A percentile compares a stretch with the other conserved stretches of the same genome.
Conservation (phyloP, 2,888 invertebrate species). For the Pheosia gnoma region DNA sequence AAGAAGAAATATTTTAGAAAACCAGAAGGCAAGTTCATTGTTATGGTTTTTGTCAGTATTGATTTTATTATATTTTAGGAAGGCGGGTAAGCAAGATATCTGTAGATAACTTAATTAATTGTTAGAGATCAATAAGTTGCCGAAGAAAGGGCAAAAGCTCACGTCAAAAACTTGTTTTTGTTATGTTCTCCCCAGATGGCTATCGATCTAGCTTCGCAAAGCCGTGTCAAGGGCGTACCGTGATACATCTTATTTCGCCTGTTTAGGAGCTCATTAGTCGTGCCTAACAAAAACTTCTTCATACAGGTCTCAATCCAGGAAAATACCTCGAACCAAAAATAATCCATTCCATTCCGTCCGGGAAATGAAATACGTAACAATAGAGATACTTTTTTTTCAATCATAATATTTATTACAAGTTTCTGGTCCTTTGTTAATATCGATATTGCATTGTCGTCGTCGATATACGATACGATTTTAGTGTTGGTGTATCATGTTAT, state of each 20-base stretch:
- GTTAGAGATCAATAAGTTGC: neutral
- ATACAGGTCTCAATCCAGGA: constrained; percentile 29
- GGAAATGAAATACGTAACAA: constrained; percentile 36
- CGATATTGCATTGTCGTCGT: constrained; percentile 44
- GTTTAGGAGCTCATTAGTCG: constrained; percentile 53
- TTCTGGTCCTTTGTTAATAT: constrained; percentile 31
- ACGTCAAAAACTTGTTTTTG: constrained; percentile 9
- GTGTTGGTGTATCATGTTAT: neutral
- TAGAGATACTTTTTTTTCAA: constrained; percentile 24
- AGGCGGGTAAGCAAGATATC: neutral
- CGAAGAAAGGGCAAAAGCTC: neutral
- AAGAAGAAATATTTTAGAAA: too few species aligned
- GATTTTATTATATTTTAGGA: too few species aligned
- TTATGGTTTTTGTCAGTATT: too few species aligned
- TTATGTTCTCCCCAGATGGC: constrained; percentile 10
- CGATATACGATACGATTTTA: neutral
- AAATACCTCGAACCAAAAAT: constrained; percentile 39
- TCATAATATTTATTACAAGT: constrained; percentile 34
- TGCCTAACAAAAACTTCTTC: constrained; percentile 36
- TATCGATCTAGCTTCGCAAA: constrained; percentile 14
- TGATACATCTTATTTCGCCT: constrained; percentile 49
- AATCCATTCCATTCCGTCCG: constrained; percentile 30
- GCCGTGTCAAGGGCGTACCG: constrained; percentile 18
- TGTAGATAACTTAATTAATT: neutral
- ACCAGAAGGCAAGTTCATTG: too few species aligned